Percentiles rank a stretch among this genome's conserved stretches.
These are phyloP conservation scores for Marronus borbonicus DNA, from an alignment of 2,888 invertebrate genomes.

Conservation along the genomic window DNA sequence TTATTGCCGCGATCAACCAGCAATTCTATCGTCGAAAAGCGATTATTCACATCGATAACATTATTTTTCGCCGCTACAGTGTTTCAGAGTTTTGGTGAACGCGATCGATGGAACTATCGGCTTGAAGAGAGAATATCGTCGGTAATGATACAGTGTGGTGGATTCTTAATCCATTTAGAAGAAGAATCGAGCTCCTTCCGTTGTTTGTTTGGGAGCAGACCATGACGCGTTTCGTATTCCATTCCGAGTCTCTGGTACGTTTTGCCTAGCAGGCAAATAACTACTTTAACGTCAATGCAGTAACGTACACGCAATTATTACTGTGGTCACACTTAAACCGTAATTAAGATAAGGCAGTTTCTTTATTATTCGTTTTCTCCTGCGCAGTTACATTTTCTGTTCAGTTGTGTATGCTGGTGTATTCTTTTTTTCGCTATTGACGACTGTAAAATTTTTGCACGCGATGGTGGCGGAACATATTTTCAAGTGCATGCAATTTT, in stretches of 20 bases:
- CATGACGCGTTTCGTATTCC: constrained; percentile 54
- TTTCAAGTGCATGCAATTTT: constrained; percentile 43
- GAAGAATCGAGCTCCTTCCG: constrained; percentile 57
- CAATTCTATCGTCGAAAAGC: not conserved
- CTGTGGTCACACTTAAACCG: constrained; percentile 42
- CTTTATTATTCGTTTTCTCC: not conserved
- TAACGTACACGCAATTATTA: constrained; percentile 45
- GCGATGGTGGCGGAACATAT: constrained; percentile 34
- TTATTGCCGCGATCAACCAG: not conserved
- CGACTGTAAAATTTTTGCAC: constrained; percentile 43
- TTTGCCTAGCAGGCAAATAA: constrained; percentile 35
- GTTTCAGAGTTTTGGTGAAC: not conserved
- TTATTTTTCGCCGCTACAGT: not conserved
- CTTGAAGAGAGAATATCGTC: constrained; percentile 62
- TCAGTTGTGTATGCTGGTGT: not conserved
- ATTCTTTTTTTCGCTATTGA: constrained; percentile 15
- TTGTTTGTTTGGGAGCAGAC: constrained; percentile 56
- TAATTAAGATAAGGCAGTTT: constrained; percentile 44
- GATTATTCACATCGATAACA: constrained; percentile 8
- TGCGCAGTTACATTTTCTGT: constrained; percentile 8
- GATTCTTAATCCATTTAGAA: constrained; percentile 64
- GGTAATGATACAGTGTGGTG: constrained; percentile 64
- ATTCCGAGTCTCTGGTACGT: not conserved
- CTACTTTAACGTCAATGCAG: constrained; percentile 38
- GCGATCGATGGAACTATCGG: constrained; percentile 45